These are phyloP conservation scores for Thunnus thynnus DNA, from an alignment of 2,113 vertebrate species.

Conservation along the genomic window DNA sequence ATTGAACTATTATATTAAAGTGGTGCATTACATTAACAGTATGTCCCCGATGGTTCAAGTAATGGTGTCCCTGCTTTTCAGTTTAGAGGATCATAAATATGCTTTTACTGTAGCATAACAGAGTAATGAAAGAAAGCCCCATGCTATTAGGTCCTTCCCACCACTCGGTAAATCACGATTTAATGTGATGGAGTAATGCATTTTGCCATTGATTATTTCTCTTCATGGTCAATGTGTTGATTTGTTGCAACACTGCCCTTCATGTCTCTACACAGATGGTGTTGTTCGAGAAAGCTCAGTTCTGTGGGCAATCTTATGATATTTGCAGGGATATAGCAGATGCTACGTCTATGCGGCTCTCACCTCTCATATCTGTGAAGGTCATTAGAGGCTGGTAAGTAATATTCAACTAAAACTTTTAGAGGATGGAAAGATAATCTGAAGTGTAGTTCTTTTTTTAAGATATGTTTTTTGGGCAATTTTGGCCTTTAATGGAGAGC, in stretches of 20 bases:
- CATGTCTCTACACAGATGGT: constrained; percentile 85
- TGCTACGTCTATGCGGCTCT: constrained; percentile 88
- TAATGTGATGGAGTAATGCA: constrained; percentile 8
- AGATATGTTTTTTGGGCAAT: no score
- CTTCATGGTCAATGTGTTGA: not conserved
- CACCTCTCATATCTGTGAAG: constrained; percentile 88
- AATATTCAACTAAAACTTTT: not conserved
- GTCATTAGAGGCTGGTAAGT: constrained; percentile 95
- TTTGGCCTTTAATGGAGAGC: no score
- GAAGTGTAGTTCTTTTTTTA: no score
- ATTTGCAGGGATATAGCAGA: constrained; percentile 88
- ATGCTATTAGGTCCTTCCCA: not conserved
- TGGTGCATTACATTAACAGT: not conserved
- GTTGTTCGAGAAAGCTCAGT: constrained; percentile 86
- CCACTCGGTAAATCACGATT: constrained; percentile 12
- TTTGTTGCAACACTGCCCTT: not conserved
- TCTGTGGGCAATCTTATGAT: constrained; percentile 85
- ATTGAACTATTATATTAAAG: constrained; percentile 12
- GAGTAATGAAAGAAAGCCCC: not conserved
- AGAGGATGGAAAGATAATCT: not conserved
- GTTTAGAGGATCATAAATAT: not conserved
- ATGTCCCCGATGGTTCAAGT: not conserved
- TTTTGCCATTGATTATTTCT: not conserved
- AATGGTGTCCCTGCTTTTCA: not conserved
- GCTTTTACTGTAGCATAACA: constrained; percentile 5